Evolutionary conservation across 2,113 vertebrate genomes (phyloP).

Genomic region (Bagarius yarrelli): DNA sequence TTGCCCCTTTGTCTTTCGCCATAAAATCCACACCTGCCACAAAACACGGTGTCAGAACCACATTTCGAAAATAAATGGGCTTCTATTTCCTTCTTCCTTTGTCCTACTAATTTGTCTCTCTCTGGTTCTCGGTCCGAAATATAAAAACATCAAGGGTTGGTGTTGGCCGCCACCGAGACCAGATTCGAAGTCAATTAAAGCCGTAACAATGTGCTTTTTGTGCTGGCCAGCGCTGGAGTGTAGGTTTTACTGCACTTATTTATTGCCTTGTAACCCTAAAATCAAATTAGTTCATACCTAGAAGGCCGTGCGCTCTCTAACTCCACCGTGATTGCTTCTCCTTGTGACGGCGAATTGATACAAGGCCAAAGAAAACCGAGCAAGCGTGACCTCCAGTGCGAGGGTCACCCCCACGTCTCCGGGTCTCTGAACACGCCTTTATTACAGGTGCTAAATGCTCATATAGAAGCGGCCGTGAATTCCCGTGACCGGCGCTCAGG

Average conservation of each 20-base stretch:
- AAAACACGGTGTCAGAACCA: constrained; percentile 37
- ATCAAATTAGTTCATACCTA: constrained; percentile 73
- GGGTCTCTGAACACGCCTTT: constrained; percentile 53
- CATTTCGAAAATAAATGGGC: constrained; percentile 36
- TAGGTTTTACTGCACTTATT: constrained; percentile 70
- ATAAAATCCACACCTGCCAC: constrained; percentile 56
- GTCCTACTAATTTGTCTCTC: constrained; percentile 33
- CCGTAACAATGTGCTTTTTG: constrained; percentile 65
- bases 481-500: constrained; percentile 21
- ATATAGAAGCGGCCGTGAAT: constrained; percentile 56
- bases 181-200: constrained; percentile 68
- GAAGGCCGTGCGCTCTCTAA: constrained; percentile 48
- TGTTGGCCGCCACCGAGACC: constrained; percentile 52
- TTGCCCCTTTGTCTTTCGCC: constrained; percentile 56
- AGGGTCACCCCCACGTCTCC: constrained; percentile 35
- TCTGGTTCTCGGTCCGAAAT: constrained; percentile 60
- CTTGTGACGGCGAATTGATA: constrained; percentile 59
- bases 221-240: constrained; percentile 50
- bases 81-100: constrained; percentile 21
- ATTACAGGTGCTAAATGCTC: constrained; percentile 69
- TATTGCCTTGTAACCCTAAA: constrained; percentile 71
- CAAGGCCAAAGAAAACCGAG: constrained; percentile 66
- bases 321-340: constrained; percentile 61
- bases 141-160: constrained; percentile 60
- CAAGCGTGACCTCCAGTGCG: constrained; percentile 27